Evolutionary conservation across 1,140 invertebrate species (phyloP).

Genomic region (Hycleus phaleratus): DNA sequence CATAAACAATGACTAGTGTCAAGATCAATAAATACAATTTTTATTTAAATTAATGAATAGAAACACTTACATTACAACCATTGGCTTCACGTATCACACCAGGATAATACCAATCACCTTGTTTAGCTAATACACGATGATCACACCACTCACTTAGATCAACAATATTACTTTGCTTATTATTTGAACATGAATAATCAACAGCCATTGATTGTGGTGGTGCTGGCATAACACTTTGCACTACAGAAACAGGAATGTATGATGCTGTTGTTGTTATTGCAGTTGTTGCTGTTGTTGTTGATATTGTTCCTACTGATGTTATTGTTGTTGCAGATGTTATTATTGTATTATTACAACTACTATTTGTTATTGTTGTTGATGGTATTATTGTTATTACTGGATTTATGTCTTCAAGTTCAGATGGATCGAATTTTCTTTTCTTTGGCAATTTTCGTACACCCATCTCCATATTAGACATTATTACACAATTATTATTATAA

Average conservation of each 20-base stretch:
- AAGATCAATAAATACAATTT: background rate
- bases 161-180: slow-evolving; percentile 41
- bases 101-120: slow-evolving; percentile 72
- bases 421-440: slow-evolving; percentile 80
- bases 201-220: slow-evolving; percentile 53
- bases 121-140: slow-evolving; percentile 82
- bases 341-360: too few species aligned
- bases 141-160: slow-evolving; percentile 87
- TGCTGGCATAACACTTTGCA: slow-evolving; percentile 36
- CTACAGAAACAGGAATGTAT: slow-evolving; percentile 36
- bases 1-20: too few species aligned
- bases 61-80: slow-evolving; percentile 41
- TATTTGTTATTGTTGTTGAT: background rate
- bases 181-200: slow-evolving; percentile 48
- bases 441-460: slow-evolving; percentile 69
- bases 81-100: slow-evolving; percentile 62
- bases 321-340: too few species aligned
- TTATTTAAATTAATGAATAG: background rate
- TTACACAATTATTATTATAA: background rate
- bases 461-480: slow-evolving; percentile 35
- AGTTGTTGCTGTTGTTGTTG: background rate
- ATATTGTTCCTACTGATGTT: too few species aligned
- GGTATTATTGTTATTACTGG: slow-evolving; percentile 2
- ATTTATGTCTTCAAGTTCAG: slow-evolving; percentile 63
- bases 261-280: slow-evolving; percentile 5